Evolutionary conservation across 2,113 vertebrate species (phyloP).

Genomic region (Peucedramus taeniatus): DNA sequence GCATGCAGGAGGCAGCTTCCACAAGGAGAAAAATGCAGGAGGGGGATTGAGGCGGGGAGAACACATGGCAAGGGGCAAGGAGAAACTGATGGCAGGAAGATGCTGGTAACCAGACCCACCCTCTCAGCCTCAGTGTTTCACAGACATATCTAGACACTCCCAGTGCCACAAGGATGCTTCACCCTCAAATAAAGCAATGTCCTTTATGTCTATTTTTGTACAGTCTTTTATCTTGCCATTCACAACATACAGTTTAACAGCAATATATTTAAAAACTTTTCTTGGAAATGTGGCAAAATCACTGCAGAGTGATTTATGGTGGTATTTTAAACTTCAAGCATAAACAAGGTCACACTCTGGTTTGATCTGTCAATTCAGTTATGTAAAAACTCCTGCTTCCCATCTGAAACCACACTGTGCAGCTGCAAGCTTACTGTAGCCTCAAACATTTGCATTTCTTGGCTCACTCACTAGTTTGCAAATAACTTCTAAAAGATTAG

Average conservation of each 20-base stretch:
- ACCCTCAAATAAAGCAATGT: not conserved
- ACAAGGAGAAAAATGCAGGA: not conserved
- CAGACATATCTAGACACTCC: rapidly evolving
- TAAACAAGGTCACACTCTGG: not conserved
- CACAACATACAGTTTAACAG: not conserved
- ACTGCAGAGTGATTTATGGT: not conserved
- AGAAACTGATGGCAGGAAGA: not conserved
- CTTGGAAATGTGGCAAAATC: not conserved
- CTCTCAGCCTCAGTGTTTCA: not conserved
- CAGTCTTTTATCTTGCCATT: not conserved
- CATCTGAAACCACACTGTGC: not conserved
- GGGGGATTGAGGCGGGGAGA: not conserved
- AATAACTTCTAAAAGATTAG: not conserved
- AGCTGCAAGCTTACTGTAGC: not conserved
- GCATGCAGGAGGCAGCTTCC: not conserved
- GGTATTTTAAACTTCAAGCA: not conserved
- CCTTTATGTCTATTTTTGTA: not conserved
- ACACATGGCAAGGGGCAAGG: not conserved
- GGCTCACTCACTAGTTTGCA: not conserved
- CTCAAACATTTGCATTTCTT: slow-evolving; percentile 5
- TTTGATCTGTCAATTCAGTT: not conserved
- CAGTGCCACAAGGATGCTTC: not conserved
- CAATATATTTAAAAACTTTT: not conserved
- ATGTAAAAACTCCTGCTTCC: not conserved
- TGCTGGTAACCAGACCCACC: not conserved